phyloP scores from a whole-genome alignment of 1,140 invertebrate genomes.

The Zaprionus vittiger region DNA sequence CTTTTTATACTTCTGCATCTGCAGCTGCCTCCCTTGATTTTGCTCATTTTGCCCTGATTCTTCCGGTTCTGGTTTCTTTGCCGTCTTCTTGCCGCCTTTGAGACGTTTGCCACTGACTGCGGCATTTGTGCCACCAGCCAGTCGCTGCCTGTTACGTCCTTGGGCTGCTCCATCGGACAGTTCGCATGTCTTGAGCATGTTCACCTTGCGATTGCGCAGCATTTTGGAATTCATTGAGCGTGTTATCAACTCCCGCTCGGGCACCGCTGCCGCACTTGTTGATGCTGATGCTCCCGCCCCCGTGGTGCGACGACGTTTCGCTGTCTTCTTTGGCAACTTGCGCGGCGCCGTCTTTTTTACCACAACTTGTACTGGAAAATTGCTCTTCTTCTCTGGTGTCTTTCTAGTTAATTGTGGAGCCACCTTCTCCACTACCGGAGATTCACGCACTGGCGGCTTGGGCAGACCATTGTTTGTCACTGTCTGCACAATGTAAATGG shows the following conservation, averaged over 20 bases:
- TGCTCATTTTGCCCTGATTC: not conserved
- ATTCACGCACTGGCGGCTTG: not conserved
- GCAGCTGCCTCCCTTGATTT: not conserved
- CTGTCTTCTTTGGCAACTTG: conserved; percentile 13
- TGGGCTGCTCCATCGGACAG: conserved; percentile 41
- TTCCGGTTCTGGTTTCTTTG: not conserved
- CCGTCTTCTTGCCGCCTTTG: not conserved
- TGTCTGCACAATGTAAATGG: conserved; percentile 74
- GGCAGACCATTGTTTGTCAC: conserved; percentile 39
- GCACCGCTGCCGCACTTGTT: not conserved
- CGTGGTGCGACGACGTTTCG: conserved; percentile 49
- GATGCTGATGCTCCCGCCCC: not conserved
- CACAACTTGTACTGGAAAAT: not conserved
- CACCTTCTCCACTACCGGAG: not conserved
- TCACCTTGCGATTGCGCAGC: conserved; percentile 68
- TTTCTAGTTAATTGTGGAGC: not conserved
- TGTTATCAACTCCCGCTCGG: conserved; percentile 59
- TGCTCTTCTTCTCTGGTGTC: not conserved
- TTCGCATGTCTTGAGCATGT: conserved; percentile 64
- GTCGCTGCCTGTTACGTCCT: conserved; percentile 46
- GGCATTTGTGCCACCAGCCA: conserved; percentile 39
- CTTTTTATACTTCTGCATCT: not conserved
- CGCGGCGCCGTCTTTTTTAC: not conserved
- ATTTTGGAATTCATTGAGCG: conserved; percentile 70
- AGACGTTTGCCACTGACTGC: conserved; percentile 7